Evolutionary conservation across 2,888 invertebrate species (phyloP).

Genomic region (Eugnorisma glareosa): DNA sequence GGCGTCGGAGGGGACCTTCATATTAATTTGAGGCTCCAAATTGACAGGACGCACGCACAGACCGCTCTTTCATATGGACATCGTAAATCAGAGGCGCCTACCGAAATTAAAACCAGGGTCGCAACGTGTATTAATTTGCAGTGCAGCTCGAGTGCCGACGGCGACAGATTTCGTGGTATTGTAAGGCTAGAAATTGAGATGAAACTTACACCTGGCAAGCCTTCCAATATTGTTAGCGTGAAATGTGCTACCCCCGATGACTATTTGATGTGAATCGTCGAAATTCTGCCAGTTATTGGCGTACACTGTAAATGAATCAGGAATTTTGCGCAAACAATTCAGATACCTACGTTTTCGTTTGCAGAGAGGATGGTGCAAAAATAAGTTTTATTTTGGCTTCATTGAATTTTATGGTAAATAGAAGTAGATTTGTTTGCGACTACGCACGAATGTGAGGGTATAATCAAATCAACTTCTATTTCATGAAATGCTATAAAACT

Average conservation of each 20-base stretch:
- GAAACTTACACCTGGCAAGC: conserved; percentile 75
- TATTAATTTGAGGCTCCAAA: conserved; percentile 76
- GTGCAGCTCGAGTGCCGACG: conserved; percentile 75
- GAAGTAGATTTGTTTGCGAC: conserved; percentile 55
- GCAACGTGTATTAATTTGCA: conserved; percentile 85
- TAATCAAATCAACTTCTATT: conserved; percentile 55
- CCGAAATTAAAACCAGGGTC: conserved; percentile 86
- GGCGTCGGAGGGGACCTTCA: conserved; percentile 68
- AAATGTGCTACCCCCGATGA: conserved; percentile 46
- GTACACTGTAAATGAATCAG: conserved; percentile 56
- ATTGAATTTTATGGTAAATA: conserved; percentile 58
- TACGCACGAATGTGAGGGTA: conserved; percentile 35
- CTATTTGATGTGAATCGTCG: conserved; percentile 52
- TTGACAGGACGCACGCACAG: conserved; percentile 81
- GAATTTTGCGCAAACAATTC: conserved; percentile 57
- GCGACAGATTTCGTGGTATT: conserved; percentile 84
- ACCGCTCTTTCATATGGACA: conserved; percentile 84
- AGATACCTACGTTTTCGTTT: conserved; percentile 46
- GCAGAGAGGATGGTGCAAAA: conserved; percentile 50
- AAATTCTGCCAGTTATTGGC: conserved; percentile 47
- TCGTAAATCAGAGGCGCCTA: conserved; percentile 86
- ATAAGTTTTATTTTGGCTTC: conserved; percentile 59
- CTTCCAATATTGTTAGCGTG: conserved; percentile 57
- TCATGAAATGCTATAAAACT: conserved; percentile 39
- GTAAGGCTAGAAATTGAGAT: conserved; percentile 79